Base-by-base conservation (phyloP, 2,888 invertebrate genomes). In the Amaurobius ferox region DNA sequence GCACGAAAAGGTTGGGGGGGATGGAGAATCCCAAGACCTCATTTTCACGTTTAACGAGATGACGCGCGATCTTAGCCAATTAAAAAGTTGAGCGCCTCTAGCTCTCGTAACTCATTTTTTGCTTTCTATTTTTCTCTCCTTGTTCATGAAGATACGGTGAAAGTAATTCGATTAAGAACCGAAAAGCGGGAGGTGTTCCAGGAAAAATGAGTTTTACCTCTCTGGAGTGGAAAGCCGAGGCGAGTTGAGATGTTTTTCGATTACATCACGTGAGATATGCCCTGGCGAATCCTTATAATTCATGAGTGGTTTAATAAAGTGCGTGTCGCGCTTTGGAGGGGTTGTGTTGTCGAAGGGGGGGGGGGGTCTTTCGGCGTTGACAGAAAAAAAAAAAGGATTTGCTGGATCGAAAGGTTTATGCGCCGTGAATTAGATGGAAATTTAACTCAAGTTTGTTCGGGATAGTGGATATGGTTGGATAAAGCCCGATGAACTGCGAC, bases 221-320 rank as follows among this genome's bases (percentile, higher is more conserved):
- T 19, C 55, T 55, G 44, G 19, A 23, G 55, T 55, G 19, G 5
- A 11, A 55, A 23, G 44, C 5, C 13, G 55, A 55, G 55, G 55
- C 19, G 55, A 55, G 55, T 55, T 55, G 55, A 55, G 55, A 55
- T 55, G 55, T 55, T 55, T 55, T 55, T 23, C 16, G 55, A 55
- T 55, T 55, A 55, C 55, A 55, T 55, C 55, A 55, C 55, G 55
- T 55, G 55, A 55, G 23, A n/a, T 23, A 3, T 19, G 55, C 2
- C 23, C 55, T 5, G 23, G 23, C 55, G 55, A 55, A 55, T 55
- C 55, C 55, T 55, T 55, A 55, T n/a, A 55, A 55, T 55, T 55
- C 55, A 55, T 55, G 55, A 55, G 55, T 55, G 55, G 55, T 55
- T 55, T 55, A 55, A 55, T 55, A 23, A 55, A 55, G 55, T 55